These are phyloP conservation scores for Sminthurides aquaticus DNA, from an alignment of 2,888 invertebrate species.

Conservation along the genomic window DNA sequence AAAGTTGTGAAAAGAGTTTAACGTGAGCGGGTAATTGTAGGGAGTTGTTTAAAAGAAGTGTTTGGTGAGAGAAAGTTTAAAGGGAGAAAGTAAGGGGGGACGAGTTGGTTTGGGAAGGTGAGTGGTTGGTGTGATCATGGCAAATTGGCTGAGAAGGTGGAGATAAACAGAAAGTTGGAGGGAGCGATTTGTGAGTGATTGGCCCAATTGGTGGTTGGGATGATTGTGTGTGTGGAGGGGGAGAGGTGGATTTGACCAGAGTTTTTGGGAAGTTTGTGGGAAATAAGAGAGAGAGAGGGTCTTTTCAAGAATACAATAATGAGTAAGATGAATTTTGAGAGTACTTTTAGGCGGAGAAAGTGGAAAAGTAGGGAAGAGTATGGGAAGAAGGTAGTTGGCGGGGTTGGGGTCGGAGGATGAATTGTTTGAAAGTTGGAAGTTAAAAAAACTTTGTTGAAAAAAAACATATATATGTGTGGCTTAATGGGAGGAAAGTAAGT, in stretches of 20 bases:
- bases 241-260: background rate
- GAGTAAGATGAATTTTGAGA: background rate
- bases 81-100: no score
- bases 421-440: background rate
- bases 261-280: background rate
- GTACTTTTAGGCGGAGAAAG: background rate
- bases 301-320: background rate
- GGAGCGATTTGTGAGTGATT: background rate
- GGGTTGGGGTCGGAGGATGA: background rate
- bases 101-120: no score
- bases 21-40: no score
- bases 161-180: background rate
- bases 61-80: no score
- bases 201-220: background rate
- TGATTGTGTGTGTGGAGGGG: background rate
- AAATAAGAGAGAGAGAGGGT: background rate
- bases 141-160: background rate
- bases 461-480: background rate
- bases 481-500: background rate
- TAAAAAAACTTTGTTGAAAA: background rate
- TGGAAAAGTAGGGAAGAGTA: background rate
- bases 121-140: background rate
- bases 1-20: no score
- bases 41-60: no score
- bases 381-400: background rate